Evolutionary conservation across 2,797 vertebrate species (phyloP).

Genomic region (Uromys caudimaculatus): DNA sequence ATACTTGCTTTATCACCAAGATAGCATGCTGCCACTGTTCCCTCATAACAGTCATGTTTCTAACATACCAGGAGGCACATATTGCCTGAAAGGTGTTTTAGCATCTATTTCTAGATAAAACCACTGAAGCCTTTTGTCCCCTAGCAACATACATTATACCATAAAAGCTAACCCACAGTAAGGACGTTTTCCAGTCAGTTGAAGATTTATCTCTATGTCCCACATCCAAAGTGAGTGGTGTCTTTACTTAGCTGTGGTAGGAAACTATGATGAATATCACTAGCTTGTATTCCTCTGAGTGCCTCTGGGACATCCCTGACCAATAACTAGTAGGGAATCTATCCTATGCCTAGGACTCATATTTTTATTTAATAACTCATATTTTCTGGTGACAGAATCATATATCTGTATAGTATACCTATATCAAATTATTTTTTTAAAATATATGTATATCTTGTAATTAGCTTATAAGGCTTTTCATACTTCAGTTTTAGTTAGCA

Average conservation of each 20-base stretch:
- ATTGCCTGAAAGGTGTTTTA: not conserved
- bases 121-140: not conserved
- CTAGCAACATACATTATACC: not conserved
- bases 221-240: not conserved
- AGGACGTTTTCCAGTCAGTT: not conserved
- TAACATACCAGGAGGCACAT: not conserved
- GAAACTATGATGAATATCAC: not conserved
- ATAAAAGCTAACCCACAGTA: not conserved
- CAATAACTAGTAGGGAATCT: not conserved
- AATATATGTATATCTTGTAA: not conserved
- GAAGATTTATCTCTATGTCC: not conserved
- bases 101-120: not conserved
- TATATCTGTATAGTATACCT: not conserved
- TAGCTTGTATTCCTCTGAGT: not conserved
- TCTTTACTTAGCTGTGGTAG: not conserved
- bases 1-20: not conserved
- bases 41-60: not conserved
- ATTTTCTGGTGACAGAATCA: not conserved
- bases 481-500: not conserved
- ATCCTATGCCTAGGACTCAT: no score
- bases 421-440: not conserved
- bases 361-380: not conserved
- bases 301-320: not conserved
- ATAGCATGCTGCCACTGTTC: not conserved
- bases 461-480: not conserved